phyloP scores from a whole-genome alignment of 2,888 invertebrate genomes.

The Arrhopalites spinosus region DNA sequence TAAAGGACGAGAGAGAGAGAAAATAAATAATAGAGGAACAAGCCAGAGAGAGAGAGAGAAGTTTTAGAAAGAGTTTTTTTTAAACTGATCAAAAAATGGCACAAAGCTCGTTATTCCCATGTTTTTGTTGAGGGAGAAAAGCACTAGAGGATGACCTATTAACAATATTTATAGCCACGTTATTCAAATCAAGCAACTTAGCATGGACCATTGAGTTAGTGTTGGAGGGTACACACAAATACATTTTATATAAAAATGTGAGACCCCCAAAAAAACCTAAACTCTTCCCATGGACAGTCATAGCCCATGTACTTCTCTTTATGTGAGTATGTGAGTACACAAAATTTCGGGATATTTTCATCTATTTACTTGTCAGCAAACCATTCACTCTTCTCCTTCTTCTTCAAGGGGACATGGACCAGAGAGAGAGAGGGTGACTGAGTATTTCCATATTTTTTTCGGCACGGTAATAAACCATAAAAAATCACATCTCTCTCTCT shows the following conservation, averaged over 20 bases:
- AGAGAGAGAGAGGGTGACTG: not conserved
- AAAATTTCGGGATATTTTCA: constrained; percentile 1
- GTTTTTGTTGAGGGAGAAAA: constrained; percentile 40
- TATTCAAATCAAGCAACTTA: constrained; percentile 50
- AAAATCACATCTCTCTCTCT: constrained; percentile 15
- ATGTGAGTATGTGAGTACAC: no score
- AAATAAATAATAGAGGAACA: not conserved
- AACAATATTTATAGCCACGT: constrained; percentile 55
- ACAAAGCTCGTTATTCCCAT: constrained; percentile 19
- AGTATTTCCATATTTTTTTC: not conserved
- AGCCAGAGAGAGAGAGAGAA: not conserved
- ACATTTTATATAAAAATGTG: no score
- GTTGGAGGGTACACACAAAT: not conserved
- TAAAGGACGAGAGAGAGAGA: not conserved
- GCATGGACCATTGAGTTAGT: no score
- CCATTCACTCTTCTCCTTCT: not conserved
- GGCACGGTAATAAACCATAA: constrained; percentile 8
- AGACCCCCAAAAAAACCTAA: no score
- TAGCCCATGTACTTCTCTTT: no score
- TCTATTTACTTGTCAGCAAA: constrained; percentile 28
- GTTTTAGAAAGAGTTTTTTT: constrained; percentile 9
- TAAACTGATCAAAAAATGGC: not conserved
- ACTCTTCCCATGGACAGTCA: no score
- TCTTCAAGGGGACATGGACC: not conserved
- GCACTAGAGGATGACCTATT: constrained; percentile 56